Conservation (phyloP, 2,113 vertebrate genomes). For the Phyllostomus hastatus region DNA sequence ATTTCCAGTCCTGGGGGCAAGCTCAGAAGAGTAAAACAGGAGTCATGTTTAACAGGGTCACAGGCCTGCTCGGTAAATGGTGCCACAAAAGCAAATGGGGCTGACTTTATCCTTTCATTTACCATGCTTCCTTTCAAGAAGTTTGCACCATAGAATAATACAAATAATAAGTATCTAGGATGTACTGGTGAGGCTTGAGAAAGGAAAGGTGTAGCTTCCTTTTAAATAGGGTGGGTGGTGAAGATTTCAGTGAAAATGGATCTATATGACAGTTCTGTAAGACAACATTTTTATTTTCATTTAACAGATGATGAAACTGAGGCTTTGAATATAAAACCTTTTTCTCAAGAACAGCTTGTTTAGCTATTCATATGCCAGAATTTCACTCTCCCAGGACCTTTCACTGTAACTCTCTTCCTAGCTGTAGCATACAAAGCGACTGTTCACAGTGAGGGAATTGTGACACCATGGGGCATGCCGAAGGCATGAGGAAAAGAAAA, state of each 20-base stretch:
- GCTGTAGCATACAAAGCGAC: neutral
- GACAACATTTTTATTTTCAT: neutral
- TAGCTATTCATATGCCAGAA: neutral
- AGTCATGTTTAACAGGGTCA: too few species aligned
- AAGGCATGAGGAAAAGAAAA: neutral
- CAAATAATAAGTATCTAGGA: neutral
- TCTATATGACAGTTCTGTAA: neutral
- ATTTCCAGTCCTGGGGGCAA: too few species aligned
- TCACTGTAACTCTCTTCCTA: neutral
- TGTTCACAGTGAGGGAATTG: neutral
- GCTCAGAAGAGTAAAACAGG: too few species aligned
- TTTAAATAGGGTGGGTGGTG: neutral
- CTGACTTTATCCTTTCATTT: too few species aligned
- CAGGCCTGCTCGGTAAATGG: too few species aligned
- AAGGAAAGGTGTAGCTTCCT: neutral
- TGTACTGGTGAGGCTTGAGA: neutral
- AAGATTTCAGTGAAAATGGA: neutral
- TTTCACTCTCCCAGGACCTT: neutral
- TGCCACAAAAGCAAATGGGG: too few species aligned
- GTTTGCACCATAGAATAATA: neutral
- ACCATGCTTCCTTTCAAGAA: neutral
- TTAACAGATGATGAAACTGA: neutral
- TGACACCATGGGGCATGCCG: neutral
- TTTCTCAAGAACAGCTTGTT: neutral
- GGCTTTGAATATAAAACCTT: neutral